Evolutionary conservation across 1,140 invertebrate genomes (phyloP).

Genomic region (Dreissena rostriformis): DNA sequence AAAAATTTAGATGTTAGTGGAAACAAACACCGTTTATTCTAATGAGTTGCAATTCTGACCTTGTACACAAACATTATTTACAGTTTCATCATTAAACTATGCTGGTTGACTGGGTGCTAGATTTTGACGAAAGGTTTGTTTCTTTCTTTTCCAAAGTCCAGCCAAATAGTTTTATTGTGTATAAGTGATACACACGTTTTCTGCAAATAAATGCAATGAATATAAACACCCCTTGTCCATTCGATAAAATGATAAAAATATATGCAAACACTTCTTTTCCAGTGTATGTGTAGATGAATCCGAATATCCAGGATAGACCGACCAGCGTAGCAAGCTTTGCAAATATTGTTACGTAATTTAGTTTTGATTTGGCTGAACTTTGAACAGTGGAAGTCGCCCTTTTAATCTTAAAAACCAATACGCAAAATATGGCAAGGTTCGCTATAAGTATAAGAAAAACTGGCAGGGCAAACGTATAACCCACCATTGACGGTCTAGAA

Average conservation of each 20-base stretch:
- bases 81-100: no score
- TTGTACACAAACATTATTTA: no score
- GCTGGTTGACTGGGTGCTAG: no score
- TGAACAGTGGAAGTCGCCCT: neutral
- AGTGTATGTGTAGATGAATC: conserved; percentile 1
- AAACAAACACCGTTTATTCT: no score
- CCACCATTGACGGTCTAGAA: neutral
- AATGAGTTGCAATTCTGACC: no score
- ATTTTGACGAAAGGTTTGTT: no score
- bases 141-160: no score
- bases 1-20: no score
- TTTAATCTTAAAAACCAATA: neutral
- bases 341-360: conserved; percentile 21
- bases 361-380: neutral
- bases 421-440: conserved; percentile 18
- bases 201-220: conserved; percentile 34
- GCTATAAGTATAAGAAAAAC: conserved; percentile 6
- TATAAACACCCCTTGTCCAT: conserved; percentile 22
- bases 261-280: conserved; percentile 7
- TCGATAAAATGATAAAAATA: conserved; percentile 28
- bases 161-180: no score
- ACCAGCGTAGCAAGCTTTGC: conserved; percentile 23
- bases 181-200: neutral
- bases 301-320: conserved; percentile 27
- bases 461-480: conserved; percentile 12